These are phyloP conservation scores for Nemoura dubitans DNA, from an alignment of 2,888 invertebrate genomes.

Conservation along the genomic window DNA sequence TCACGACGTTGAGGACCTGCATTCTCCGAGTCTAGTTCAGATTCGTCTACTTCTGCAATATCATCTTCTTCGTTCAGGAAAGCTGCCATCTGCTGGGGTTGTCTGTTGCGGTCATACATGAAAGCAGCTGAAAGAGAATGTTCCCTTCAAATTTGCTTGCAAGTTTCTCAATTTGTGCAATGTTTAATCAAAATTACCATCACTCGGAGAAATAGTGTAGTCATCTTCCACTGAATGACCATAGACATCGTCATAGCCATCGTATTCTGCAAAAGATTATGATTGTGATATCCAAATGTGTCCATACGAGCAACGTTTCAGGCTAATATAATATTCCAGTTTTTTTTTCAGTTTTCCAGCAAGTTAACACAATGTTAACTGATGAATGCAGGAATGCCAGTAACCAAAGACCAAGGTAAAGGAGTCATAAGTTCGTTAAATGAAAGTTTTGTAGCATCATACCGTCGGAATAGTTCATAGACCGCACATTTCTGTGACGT, in stretches of 20 bases:
- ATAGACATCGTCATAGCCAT: conserved; percentile 89
- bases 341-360: too few relatives aligned
- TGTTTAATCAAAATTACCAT: conserved; percentile 63
- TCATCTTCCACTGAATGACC: conserved; percentile 96
- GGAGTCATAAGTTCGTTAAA: too few relatives aligned
- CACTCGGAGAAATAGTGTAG: conserved; percentile 88
- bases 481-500: conserved; percentile 85
- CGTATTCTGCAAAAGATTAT: conserved; percentile 74
- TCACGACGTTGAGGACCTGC: conserved; percentile 49
- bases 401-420: too few relatives aligned
- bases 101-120: conserved; percentile 79
- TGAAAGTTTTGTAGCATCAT: conserved; percentile 49
- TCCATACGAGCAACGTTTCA: too few relatives aligned
- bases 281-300: not conserved
- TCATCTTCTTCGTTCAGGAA: conserved; percentile 72
- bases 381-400: too few relatives aligned
- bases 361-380: too few relatives aligned
- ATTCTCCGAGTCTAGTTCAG: conserved; percentile 39
- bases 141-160: not conserved
- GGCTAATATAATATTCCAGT: too few relatives aligned
- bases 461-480: conserved; percentile 85
- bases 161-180: too few relatives aligned
- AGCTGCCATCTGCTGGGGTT: conserved; percentile 68
- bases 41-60: conserved; percentile 72
- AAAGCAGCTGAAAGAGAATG: conserved; percentile 67